Percentiles rank a stretch among this genome's conserved stretches.
Evolutionary conservation across 1,140 invertebrate species (phyloP).

Genomic region (Diorhabda elongata): DNA sequence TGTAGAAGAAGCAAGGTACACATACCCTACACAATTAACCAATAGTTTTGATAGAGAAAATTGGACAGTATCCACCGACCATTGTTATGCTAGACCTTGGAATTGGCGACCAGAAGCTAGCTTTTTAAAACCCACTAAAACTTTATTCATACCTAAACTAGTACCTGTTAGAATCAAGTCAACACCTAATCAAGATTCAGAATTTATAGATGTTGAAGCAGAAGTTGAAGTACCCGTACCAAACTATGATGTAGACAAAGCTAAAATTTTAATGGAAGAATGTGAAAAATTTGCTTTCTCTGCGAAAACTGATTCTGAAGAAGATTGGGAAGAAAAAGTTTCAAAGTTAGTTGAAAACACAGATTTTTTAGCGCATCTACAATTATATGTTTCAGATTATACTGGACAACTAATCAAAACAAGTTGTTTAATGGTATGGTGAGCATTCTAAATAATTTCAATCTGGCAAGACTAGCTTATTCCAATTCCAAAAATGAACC

Average conservation of each 20-base stretch:
- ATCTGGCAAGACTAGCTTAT: constrained; percentile 62
- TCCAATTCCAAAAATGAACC: constrained; percentile 58
- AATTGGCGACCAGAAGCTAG: constrained; percentile 65
- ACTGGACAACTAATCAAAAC: constrained; percentile 64
- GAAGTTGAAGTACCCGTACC: constrained; percentile 34
- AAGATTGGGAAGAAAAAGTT: constrained; percentile 69
- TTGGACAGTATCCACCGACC: constrained; percentile 54
- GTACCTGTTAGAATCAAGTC: constrained; percentile 27
- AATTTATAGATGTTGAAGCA: constrained; percentile 52
- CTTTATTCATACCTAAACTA: constrained; percentile 48
- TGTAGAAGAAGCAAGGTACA: constrained; percentile 27
- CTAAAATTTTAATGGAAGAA: constrained; percentile 66
- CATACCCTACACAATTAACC: constrained; percentile 29
- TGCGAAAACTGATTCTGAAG: constrained; percentile 56
- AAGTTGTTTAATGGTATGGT: constrained; percentile 64
- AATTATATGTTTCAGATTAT: constrained; percentile 48
- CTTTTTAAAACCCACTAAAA: constrained; percentile 60
- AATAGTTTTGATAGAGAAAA: constrained; percentile 30
- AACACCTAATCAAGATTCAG: constrained; percentile 36
- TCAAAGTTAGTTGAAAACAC: constrained; percentile 51
- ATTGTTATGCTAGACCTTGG: constrained; percentile 67
- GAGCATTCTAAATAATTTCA: constrained; percentile 67
- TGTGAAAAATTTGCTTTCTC: constrained; percentile 62
- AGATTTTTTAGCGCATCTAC: neutral
- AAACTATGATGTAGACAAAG: constrained; percentile 62